Base-by-base conservation (phyloP, 35 echinoderm and acorn worm genomes). In the Lytechinus variegatus region DNA sequence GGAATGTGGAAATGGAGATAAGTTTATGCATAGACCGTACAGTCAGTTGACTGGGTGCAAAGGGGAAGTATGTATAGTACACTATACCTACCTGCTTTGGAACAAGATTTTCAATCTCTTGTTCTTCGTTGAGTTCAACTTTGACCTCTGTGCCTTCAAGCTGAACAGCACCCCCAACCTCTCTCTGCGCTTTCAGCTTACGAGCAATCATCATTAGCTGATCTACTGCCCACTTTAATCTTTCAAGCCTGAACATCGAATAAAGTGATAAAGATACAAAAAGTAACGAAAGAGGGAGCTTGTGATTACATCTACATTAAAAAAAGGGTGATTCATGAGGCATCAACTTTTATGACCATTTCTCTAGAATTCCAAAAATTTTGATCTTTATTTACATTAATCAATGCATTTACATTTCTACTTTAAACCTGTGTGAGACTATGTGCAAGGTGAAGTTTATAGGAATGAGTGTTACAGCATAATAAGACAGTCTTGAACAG, bases 91-190 rank as follows among this genome's bases (percentile, higher is more conserved):
- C 98, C 96, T 99, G 97, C 87, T 99, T 99, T 55, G 98, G 98
- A 7, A 99, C 96, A 24, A 99, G 89, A 54, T 99, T 95, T 86
- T 99, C 98, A 97, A 99, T 99, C 95, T 99, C 98, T 95, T 99
- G 97, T 91, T 99, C 96, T 95, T 99, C 98, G 88, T 96, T 97
- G 10, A 99, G 96, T 95, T 99, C 97, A 93, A 99, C 98, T 95
- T 99, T 97, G 91, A 99, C 97, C 91, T 99, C 98, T 52, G 97
- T 94, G 9, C 98, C 97, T 95, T 98, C 98, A 7, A 99, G 94
- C 94, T 99, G 98, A 52, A 99, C 95, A 93, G 98, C 98, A 21
- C 98, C 98, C 54, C 95, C 98, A 89, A 95, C 71, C 52, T 96
- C 96, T 72, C 98, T 79, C 10, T 86, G 95, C 21, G 97, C 96